Base-by-base conservation (phyloP, 2,797 vertebrate genomes). In the Coendou prehensilis region DNA sequence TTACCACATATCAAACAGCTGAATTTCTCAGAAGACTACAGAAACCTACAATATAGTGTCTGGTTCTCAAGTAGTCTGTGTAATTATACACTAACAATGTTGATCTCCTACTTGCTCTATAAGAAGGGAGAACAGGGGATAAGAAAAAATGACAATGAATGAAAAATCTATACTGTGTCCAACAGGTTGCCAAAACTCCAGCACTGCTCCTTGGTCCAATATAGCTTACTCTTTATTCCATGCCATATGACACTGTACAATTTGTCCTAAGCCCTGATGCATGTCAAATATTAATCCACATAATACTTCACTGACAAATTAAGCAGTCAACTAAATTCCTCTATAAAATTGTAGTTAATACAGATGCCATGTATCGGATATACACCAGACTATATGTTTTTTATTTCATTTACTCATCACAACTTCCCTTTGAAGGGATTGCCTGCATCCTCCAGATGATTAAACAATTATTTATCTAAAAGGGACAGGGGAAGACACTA, bases 151-250 rank as follows among this genome's bases (percentile, higher is more conserved):
- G 37, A 81, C 22, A 57, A 13, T 28, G 20, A 85, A 81, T 63
- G 14, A 93, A 71, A 92, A 84, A 69, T n/a, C 57, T 87, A 71
- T 28, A 47, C 59, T 69, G 37, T 63, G 30, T 45, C 79, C n/a
- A 90, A 73, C 26, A 37, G 18, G 73, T 0, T 57, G 81, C 33
- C 86, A 89, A 92, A 89, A 78, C 28, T 84, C 88, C 50, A 52
- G 33, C 8, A 84, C 45, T 22, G 11, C 26, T 57, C 50, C 52
- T 87, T 87, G 54, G 14, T 33, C 23, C 22, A 59, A 2, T 33
- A 79, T 92, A 71, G 76, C 33, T 45, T 30, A n/a, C 63, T 95
- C 54, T 59, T 87, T 84, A 87, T 92, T 57, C 50, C 33, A 80
- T 41, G 26, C 17, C 50, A 81, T 20, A 33, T n/a, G 6, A 78